Conservation (phyloP, 2,888 invertebrate species). For the Osmoderma eremita region DNA sequence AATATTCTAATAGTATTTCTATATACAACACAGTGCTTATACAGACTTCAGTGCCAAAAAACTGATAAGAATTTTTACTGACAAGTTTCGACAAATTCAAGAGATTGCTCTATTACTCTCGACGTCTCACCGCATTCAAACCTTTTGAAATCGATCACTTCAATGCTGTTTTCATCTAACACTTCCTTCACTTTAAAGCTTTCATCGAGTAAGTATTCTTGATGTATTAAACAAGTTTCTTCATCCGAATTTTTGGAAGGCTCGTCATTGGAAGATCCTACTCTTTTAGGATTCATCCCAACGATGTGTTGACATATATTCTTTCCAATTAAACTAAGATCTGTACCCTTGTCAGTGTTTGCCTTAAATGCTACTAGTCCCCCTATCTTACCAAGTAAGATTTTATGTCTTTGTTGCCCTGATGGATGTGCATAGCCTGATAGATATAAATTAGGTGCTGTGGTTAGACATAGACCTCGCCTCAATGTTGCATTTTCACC, state of each 20-base stretch:
- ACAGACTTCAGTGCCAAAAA: constrained; percentile 1
- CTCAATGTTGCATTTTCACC: constrained; percentile 90
- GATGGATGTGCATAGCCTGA: constrained; percentile 85
- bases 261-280: constrained; percentile 72
- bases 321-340: constrained; percentile 68
- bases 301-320: constrained; percentile 94
- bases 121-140: constrained; percentile 85
- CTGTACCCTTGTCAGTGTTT: constrained; percentile 60
- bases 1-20: not conserved
- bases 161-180: constrained; percentile 71
- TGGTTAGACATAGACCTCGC: constrained; percentile 81
- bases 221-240: constrained; percentile 83
- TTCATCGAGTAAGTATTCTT: constrained; percentile 88
- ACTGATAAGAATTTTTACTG: constrained; percentile 62
- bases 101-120: constrained; percentile 62
- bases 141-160: constrained; percentile 83
- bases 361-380: constrained; percentile 79
- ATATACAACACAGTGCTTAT: not conserved
- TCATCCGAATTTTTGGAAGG: constrained; percentile 75
- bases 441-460: constrained; percentile 67
- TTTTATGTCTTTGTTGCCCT: constrained; percentile 62
- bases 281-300: constrained; percentile 83
- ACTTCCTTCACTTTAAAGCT: constrained; percentile 78
- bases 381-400: constrained; percentile 85
- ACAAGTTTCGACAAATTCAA: constrained; percentile 72